Evolutionary conservation across 64 coral and sea anemone species (phyloP).

Genomic region (Trachythela sp.): DNA sequence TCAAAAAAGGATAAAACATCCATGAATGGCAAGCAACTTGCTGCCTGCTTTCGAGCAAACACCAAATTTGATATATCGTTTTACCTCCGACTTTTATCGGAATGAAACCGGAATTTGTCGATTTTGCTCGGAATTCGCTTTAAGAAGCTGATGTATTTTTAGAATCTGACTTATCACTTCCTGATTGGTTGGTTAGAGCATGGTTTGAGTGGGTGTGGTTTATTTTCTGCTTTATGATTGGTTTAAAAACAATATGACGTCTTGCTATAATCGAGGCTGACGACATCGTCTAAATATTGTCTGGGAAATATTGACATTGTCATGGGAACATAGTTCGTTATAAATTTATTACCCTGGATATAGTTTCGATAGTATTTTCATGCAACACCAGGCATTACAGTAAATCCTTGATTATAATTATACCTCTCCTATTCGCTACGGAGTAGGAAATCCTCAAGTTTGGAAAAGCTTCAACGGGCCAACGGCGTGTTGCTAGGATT

Average conservation of each 20-base stretch:
- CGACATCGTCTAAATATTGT: constrained; percentile 20
- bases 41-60: background rate
- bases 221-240: background rate
- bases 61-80: background rate
- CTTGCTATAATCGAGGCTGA: background rate
- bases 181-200: background rate
- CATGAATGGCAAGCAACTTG: constrained; percentile 17
- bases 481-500: no score
- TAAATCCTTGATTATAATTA: no score
- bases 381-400: background rate
- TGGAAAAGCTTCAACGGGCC: no score
- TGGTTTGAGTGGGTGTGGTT: background rate
- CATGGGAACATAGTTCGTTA: background rate
- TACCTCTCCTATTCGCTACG: no score
- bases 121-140: background rate
- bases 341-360: background rate
- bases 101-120: background rate
- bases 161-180: background rate
- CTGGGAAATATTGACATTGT: background rate
- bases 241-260: background rate
- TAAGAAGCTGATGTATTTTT: background rate
- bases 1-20: constrained; percentile 14
- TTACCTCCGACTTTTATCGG: background rate
- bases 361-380: background rate
- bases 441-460: no score